These are phyloP conservation scores for Apomyelois bistriatella DNA, from an alignment of 2,888 invertebrate species.

Conservation along the genomic window DNA sequence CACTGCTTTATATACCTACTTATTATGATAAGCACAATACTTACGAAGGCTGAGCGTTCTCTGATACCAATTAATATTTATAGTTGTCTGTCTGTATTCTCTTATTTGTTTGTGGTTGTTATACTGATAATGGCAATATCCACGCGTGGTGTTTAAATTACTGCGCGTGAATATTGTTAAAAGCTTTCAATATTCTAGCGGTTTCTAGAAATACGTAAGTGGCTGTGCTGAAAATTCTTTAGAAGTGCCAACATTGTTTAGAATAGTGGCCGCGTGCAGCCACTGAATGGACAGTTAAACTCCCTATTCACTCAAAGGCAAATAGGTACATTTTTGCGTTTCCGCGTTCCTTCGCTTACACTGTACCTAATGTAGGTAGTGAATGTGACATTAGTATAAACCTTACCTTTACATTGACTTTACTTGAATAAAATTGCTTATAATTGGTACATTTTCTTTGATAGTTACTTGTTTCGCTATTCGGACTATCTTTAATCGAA, in stretches of 20 bases:
- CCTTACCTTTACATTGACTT: background rate
- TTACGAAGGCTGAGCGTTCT: too few relatives aligned
- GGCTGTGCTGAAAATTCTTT: slow-evolving; percentile 47
- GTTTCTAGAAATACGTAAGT: slow-evolving; percentile 35
- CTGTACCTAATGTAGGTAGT: slow-evolving; percentile 30
- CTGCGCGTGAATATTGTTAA: slow-evolving; percentile 17
- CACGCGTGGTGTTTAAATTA: background rate
- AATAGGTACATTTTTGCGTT: slow-evolving; percentile 63
- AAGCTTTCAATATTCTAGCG: slow-evolving; percentile 31
- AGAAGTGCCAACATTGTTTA: slow-evolving; percentile 54
- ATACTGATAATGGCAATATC: too few relatives aligned
- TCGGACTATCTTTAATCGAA: too few relatives aligned
- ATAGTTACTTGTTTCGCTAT: too few relatives aligned
- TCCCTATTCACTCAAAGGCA: slow-evolving; percentile 62
- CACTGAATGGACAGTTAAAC: slow-evolving; percentile 65
- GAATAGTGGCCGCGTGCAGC: slow-evolving; percentile 46
- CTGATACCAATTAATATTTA: too few relatives aligned
- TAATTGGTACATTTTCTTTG: background rate
- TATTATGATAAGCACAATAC: too few relatives aligned
- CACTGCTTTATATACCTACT: too few relatives aligned
- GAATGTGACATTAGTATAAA: slow-evolving; percentile 22
- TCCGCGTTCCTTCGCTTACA: slow-evolving; percentile 51
- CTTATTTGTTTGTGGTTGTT: too few relatives aligned
- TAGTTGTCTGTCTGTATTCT: too few relatives aligned
- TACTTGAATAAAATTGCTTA: background rate